Evolutionary conservation across 1,140 invertebrate genomes (phyloP).

Genomic region (Parasteatoda tepidariorum): DNA sequence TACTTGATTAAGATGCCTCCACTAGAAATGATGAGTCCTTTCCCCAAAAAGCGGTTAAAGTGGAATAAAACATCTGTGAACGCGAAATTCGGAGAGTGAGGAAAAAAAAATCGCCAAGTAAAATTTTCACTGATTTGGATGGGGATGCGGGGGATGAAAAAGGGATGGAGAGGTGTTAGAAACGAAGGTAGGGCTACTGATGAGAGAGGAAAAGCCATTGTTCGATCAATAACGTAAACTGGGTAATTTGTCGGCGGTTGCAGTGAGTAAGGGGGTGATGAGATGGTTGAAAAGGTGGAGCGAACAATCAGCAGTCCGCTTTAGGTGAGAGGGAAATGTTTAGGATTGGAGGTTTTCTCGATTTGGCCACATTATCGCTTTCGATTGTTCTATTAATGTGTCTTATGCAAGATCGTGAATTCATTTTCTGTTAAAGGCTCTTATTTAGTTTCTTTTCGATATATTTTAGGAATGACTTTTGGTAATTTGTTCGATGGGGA

Average conservation of each 20-base stretch:
- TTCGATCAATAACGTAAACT: conserved; percentile 57
- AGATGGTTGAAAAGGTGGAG: conserved; percentile 26
- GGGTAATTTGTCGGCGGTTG: conserved; percentile 48
- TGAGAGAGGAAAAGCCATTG: conserved; percentile 52
- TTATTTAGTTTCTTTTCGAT: too few relatives aligned
- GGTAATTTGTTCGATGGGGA: too few relatives aligned
- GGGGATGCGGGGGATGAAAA: background rate
- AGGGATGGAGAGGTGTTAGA: background rate
- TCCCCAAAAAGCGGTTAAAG: conserved; percentile 29
- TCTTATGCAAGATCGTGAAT: too few relatives aligned
- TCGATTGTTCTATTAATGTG: background rate
- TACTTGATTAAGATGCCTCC: conserved; percentile 43
- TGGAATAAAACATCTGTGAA: background rate
- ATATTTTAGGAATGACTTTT: too few relatives aligned
- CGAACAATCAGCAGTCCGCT: conserved; percentile 47
- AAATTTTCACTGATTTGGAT: conserved; percentile 38
- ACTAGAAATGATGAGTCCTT: conserved; percentile 22
- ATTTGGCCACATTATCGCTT: conserved; percentile 24
- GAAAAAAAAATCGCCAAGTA: background rate
- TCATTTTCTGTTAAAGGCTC: too few relatives aligned
- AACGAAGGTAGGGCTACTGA: conserved; percentile 18
- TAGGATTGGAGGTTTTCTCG: background rate
- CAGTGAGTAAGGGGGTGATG: conserved; percentile 1
- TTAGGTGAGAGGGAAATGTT: conserved; percentile 49
- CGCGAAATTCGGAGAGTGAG: background rate